These are phyloP conservation scores for Noctua comes DNA, from an alignment of 2,888 invertebrate genomes.

Conservation along the genomic window DNA sequence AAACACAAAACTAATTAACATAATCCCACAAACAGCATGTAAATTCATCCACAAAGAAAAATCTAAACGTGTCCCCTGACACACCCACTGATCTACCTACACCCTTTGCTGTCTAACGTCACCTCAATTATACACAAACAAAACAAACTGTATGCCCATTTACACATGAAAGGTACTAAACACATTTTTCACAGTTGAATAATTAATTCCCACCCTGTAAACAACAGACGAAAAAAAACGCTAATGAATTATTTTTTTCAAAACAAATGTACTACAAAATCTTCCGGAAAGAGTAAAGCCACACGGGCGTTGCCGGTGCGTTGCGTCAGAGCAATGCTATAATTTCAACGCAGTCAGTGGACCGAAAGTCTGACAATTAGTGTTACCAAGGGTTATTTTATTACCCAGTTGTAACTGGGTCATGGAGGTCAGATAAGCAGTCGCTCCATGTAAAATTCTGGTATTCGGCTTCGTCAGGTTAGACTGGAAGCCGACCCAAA, in stretches of 20 bases:
- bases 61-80: constrained; percentile 7
- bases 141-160: constrained; percentile 53
- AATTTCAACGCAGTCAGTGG: neutral
- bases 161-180: constrained; percentile 50
- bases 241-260: constrained; percentile 52
- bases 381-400: neutral
- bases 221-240: constrained; percentile 20
- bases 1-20: neutral
- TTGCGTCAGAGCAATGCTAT: neutral
- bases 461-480: no score
- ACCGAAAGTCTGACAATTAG: neutral
- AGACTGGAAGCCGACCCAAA: no score
- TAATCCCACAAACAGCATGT: constrained; percentile 4
- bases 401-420: neutral
- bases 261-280: constrained; percentile 36
- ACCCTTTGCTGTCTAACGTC: constrained; percentile 25
- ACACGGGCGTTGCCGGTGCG: neutral
- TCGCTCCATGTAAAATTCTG: neutral
- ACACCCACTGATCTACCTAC: neutral
- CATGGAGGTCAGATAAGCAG: neutral
- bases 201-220: constrained; percentile 30
- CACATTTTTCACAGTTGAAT: constrained; percentile 47
- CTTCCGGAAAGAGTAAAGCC: constrained; percentile 3
- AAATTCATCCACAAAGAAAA: constrained; percentile 16
- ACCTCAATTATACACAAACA: constrained; percentile 56